These are phyloP conservation scores for Tetramorium alpestre DNA, from an alignment of 1,140 invertebrate genomes.

Conservation along the genomic window DNA sequence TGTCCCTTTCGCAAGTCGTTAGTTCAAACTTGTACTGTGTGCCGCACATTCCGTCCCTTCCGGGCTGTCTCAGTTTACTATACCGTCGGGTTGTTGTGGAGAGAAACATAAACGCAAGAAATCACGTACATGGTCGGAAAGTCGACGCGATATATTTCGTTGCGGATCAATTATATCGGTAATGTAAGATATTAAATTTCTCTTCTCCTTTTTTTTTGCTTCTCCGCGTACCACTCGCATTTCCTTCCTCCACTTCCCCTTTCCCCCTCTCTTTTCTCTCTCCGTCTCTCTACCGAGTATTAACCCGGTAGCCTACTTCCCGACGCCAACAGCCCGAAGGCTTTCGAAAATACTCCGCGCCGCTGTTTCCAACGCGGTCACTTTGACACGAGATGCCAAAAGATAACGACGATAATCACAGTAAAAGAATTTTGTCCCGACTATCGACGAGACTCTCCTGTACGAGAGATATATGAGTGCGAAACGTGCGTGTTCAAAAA, in stretches of 20 bases:
- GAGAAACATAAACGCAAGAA: neutral
- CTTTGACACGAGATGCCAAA: conserved; percentile 57
- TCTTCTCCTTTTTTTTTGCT: conserved; percentile 46
- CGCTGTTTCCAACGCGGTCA: conserved; percentile 41
- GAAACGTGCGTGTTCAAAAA: neutral
- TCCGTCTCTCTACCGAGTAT: conserved; percentile 54
- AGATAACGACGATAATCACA: conserved; percentile 26
- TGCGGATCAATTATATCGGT: conserved; percentile 32
- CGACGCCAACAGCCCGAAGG: conserved; percentile 71
- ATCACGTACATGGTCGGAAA: neutral
- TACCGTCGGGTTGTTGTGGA: neutral
- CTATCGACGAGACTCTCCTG: neutral
- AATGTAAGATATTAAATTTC: conserved; percentile 44
- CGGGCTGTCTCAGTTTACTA: neutral
- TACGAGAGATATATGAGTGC: neutral
- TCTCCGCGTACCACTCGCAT: neutral
- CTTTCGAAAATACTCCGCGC: conserved; percentile 82
- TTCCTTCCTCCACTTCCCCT: neutral
- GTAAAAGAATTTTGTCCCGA: neutral
- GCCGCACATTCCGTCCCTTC: neutral
- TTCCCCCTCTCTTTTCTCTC: conserved; percentile 15
- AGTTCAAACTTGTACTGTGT: neutral
- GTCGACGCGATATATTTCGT: neutral
- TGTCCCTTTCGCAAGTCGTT: conserved; percentile 17
- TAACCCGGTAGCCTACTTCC: conserved; percentile 82